Base-by-base conservation (phyloP, 2,797 vertebrate species). In the Gallinago nigripennis region DNA sequence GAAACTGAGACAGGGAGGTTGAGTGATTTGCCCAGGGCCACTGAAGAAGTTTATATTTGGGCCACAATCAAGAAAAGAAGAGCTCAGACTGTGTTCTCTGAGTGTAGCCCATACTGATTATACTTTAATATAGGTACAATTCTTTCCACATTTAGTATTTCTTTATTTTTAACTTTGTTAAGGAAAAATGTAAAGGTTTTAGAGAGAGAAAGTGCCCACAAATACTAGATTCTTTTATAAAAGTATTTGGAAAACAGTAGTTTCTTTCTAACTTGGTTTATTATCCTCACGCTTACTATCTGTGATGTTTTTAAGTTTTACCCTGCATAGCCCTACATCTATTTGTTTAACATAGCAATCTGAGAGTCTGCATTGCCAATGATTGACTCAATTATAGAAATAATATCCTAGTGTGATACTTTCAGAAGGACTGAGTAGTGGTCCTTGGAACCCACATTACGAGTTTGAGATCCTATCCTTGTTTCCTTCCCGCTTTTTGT, bases 1-100 rank as follows among this genome's bases (percentile, higher is more conserved):
- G 63, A 91, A 87, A 71, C 65, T 39, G 61, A 91, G 69, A 39
- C 82, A 66, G 66, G 50, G 66, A 86, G 58, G 73, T 90, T 93
- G 95, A 96, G 91, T 10, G 89, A 88, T 86, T 96, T 91, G 87
- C 91, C 89, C 89, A 72, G 48, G 91, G 87, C 82, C 94, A 82
- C 77, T 90, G 88, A 82, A 79, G 65, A 92, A 86, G 35, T 88
- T 8, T 70, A 13, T 72, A 33, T 51, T 80, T 85, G 31, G 72
- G 24, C 66, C 45, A 71, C 60, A 85, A 50, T 37, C 4, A 43
- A 60, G 64, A 79, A 79, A 1, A 65, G 3, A 51, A 76, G 24
- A 65, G 39, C 25, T 78, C 50, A 81, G 48, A 39, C 21, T 41
- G 5, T 72, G 57, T 72, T 70, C 27, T 78, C 17, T 60, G 63